These are phyloP conservation scores for Drosophila melanogaster DNA, from an alignment of 1,140 invertebrate genomes.

Conservation along the genomic window DNA sequence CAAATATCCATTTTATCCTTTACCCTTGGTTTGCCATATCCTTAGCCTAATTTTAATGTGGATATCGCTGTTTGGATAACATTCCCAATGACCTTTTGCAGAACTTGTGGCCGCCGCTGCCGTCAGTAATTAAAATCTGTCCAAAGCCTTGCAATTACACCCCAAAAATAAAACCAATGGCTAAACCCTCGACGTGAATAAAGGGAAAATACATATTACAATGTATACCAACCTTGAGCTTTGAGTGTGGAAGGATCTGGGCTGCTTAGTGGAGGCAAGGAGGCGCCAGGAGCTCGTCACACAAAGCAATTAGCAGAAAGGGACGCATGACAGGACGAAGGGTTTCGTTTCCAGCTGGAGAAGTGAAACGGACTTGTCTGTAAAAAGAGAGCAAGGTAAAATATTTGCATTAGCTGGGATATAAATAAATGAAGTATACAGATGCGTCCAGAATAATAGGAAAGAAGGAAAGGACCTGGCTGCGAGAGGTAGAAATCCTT, in stretches of 20 bases:
- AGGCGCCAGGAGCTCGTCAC: constrained; percentile 32
- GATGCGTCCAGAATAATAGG: constrained; percentile 31
- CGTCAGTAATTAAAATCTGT: constrained; percentile 59
- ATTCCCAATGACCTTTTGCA: constrained; percentile 41
- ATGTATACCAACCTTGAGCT: constrained; percentile 45
- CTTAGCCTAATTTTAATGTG: constrained; percentile 46
- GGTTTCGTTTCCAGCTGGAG: constrained; percentile 20
- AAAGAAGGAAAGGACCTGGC: constrained; percentile 5
- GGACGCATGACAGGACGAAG: constrained; percentile 65
- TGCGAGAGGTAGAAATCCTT: constrained; percentile 60
- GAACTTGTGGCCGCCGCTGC: constrained; percentile 17
- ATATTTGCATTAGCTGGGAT: constrained; percentile 70
- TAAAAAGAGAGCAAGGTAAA: constrained; percentile 67
- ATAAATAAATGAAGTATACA: constrained; percentile 60
- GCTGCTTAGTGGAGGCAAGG: constrained; percentile 48
- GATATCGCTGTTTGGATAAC: constrained; percentile 37
- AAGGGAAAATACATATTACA: constrained; percentile 30
- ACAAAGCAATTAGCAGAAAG: constrained; percentile 77
- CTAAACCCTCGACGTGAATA: constrained; percentile 33
- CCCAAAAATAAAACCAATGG: constrained; percentile 44
- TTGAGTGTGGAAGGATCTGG: constrained; percentile 41
- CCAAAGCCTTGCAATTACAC: constrained; percentile 56
- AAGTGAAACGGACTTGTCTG: constrained; percentile 36
- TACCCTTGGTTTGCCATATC: constrained; percentile 10
- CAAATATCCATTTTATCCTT: constrained; percentile 34